Evolutionary conservation across 2,113 vertebrate genomes (phyloP).

Genomic region (Panurus biarmicus): DNA sequence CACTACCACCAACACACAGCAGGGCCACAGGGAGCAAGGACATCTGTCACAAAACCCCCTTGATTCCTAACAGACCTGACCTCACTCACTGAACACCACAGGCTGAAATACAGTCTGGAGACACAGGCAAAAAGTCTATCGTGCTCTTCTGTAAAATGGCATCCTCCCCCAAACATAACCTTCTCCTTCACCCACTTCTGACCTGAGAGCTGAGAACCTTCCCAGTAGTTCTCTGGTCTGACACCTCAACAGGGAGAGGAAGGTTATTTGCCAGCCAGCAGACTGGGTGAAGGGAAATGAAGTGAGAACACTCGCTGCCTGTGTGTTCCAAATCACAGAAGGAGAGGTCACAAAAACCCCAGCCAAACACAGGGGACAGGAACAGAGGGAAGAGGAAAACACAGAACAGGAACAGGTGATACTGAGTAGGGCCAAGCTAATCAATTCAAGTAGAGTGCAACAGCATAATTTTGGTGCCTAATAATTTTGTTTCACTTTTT

Average conservation of each 20-base stretch:
- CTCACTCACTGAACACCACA: background rate
- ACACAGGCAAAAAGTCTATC: background rate
- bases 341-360: background rate
- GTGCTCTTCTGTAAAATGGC: background rate
- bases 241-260: background rate
- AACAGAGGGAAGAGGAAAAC: background rate
- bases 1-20: background rate
- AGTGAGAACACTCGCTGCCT: background rate
- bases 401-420: background rate
- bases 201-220: background rate
- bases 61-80: background rate
- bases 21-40: background rate
- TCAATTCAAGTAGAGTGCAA: background rate
- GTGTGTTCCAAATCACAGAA: background rate
- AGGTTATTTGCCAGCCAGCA: background rate
- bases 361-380: background rate
- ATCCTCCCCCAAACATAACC: background rate
- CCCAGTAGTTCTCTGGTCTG: background rate
- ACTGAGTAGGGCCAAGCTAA: background rate
- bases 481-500: background rate
- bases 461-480: background rate
- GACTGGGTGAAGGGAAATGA: background rate
- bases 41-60: accelerated
- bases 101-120: background rate
- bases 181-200: background rate